Conservation (phyloP, 2,797 vertebrate genomes). For the Danio jaintianensis region DNA sequence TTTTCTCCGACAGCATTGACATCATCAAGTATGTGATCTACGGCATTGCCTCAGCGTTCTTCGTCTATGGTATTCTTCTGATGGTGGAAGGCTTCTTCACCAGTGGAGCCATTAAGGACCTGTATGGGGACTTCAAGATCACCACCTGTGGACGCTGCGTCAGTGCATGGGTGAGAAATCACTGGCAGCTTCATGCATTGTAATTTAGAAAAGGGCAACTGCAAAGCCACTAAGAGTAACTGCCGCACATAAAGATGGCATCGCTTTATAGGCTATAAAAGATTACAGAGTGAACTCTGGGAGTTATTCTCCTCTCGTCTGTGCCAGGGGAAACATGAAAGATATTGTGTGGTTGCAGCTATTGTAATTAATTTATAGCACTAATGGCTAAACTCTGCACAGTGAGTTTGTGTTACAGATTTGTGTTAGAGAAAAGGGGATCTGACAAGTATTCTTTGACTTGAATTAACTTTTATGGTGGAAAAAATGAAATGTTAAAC, state of each 20-base stretch:
- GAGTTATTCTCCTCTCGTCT: conserved; percentile 16
- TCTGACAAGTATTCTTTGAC: background rate
- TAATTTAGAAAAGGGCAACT: conserved; percentile 12
- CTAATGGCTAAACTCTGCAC: background rate
- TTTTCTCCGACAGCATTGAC: conserved; percentile 85
- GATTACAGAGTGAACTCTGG: conserved; percentile 1
- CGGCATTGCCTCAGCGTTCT: conserved; percentile 96
- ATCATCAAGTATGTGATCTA: conserved; percentile 99
- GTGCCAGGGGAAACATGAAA: conserved; percentile 13
- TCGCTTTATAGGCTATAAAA: conserved; percentile 24
- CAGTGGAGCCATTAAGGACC: conserved; percentile 97
- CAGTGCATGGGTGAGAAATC: conserved; percentile 90
- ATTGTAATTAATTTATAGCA: background rate
- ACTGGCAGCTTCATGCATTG: background rate
- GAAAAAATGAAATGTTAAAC: no score
- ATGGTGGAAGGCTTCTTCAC: conserved; percentile 99
- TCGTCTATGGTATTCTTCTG: conserved; percentile 97
- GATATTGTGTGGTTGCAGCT: background rate
- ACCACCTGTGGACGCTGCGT: conserved; percentile 97
- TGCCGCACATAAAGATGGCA: conserved; percentile 19
- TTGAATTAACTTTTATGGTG: background rate
- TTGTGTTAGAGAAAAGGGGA: background rate
- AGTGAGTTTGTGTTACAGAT: background rate
- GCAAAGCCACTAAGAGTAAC: conserved; percentile 15
- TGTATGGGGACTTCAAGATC: conserved; percentile 99